Percentiles rank a stretch among this genome's conserved stretches.
phyloP scores from a whole-genome alignment of 2,797 vertebrate species.

The Anolis apletophallus region DNA sequence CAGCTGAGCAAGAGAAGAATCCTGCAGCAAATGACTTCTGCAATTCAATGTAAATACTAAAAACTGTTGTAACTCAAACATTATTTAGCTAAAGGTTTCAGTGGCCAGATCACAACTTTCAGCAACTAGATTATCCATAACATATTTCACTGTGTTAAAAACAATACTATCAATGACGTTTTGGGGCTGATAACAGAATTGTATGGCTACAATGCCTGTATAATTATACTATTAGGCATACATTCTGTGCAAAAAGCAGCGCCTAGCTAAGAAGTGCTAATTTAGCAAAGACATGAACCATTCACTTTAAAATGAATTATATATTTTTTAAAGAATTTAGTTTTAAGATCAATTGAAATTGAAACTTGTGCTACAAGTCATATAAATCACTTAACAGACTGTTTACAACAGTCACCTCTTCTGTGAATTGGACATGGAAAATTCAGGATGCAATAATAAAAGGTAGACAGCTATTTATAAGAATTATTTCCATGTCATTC shows the following conservation, averaged over 20 bases:
- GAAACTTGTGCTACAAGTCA: neutral
- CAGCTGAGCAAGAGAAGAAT: too few relatives aligned
- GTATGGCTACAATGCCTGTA: neutral
- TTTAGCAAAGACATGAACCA: neutral
- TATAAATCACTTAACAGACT: neutral
- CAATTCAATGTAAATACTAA: neutral
- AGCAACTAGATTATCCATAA: neutral
- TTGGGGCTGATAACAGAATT: neutral
- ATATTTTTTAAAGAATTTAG: neutral
- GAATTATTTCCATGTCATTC: neutral
- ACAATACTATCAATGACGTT: neutral
- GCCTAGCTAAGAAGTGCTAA: neutral
- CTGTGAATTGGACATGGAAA: neutral
- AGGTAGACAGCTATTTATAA: slow-evolving; percentile 1
- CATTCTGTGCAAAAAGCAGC: neutral
- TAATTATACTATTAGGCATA: neutral
- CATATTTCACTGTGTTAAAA: neutral
- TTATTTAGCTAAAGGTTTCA: neutral
- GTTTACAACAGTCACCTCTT: neutral
- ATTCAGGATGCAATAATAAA: neutral
- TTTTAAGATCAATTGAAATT: slow-evolving; percentile 1
- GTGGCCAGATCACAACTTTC: neutral
- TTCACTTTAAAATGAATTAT: neutral
- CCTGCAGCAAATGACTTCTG: neutral
- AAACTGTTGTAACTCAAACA: neutral